These are phyloP conservation scores for Coboldia fuscipes DNA, from an alignment of 1,140 invertebrate genomes.

Conservation along the genomic window DNA sequence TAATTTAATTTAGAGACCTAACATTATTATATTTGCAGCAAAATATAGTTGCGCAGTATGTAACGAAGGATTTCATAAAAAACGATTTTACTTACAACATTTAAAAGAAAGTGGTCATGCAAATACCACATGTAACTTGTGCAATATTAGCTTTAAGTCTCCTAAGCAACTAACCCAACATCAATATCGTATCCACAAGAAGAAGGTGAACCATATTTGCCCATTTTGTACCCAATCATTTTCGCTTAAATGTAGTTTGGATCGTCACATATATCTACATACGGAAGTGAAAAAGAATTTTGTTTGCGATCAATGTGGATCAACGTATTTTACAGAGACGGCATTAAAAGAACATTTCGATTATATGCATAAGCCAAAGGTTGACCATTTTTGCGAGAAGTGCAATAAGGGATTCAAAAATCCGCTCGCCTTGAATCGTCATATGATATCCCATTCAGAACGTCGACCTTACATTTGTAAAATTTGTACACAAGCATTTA, in stretches of 20 bases:
- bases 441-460: slow-evolving; percentile 73
- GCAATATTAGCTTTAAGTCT: slow-evolving; percentile 15
- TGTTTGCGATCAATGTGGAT: slow-evolving; percentile 19
- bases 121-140: slow-evolving; percentile 12
- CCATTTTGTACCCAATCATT: slow-evolving; percentile 11
- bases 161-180: slow-evolving; percentile 19
- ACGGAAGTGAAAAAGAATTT: slow-evolving; percentile 19
- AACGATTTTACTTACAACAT: slow-evolving; percentile 17
- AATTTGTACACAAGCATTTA: slow-evolving; percentile 32
- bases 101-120: slow-evolving; percentile 18
- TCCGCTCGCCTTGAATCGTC: slow-evolving; percentile 34
- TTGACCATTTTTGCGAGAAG: slow-evolving; percentile 17
- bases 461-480: slow-evolving; percentile 68
- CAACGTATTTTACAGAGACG: slow-evolving; percentile 21
- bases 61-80: slow-evolving; percentile 14
- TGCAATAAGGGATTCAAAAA: slow-evolving; percentile 19
- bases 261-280: slow-evolving; percentile 19
- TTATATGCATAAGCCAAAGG: slow-evolving; percentile 17
- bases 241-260: slow-evolving; percentile 18
- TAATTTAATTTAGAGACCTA: too few species aligned
- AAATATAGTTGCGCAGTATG: too few species aligned
- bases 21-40: too few species aligned
- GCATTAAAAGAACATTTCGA: slow-evolving; percentile 20
- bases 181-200: slow-evolving; percentile 17
- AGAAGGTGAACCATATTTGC: slow-evolving; percentile 16